These are phyloP conservation scores for Ictalurus punctatus DNA, from an alignment of 2,113 vertebrate species.

Conservation along the genomic window DNA sequence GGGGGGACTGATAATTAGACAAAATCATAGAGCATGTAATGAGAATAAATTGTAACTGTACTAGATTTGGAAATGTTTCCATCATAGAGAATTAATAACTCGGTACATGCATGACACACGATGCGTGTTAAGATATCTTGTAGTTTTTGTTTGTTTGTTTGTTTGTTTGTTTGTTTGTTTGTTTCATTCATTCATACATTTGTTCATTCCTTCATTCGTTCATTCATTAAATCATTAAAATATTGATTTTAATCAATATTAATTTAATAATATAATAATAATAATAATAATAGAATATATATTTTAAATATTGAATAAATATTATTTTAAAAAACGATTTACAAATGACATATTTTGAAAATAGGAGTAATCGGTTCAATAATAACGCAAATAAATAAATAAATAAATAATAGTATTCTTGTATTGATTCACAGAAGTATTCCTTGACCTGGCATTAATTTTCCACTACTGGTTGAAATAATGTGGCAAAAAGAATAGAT, in stretches of 20 bases:
- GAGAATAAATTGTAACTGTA: neutral
- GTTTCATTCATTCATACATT: neutral
- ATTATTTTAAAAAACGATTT: neutral
- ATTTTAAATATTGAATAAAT: neutral
- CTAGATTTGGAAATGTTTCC: neutral
- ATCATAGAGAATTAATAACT: neutral
- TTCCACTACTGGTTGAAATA: neutral
- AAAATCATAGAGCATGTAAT: neutral
- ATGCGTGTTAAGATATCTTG: neutral
- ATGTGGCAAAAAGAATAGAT: neutral
- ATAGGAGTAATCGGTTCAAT: neutral
- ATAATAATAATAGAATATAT: neutral
- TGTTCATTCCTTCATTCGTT: neutral
- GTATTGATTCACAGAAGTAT: neutral
- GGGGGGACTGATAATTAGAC: neutral
- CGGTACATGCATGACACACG: neutral
- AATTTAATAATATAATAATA: neutral
- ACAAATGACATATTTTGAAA: neutral
- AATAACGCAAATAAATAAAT: neutral
- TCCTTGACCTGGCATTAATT: neutral
- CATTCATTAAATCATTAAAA: neutral
- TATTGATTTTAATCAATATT: neutral
- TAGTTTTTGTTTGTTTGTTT: neutral
- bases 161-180: neutral
- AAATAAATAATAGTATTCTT: neutral